Evolutionary conservation across 2,888 invertebrate genomes (phyloP), one percentile per base, ranked within the genome.

Genomic region (Timema cristinae): DNA sequence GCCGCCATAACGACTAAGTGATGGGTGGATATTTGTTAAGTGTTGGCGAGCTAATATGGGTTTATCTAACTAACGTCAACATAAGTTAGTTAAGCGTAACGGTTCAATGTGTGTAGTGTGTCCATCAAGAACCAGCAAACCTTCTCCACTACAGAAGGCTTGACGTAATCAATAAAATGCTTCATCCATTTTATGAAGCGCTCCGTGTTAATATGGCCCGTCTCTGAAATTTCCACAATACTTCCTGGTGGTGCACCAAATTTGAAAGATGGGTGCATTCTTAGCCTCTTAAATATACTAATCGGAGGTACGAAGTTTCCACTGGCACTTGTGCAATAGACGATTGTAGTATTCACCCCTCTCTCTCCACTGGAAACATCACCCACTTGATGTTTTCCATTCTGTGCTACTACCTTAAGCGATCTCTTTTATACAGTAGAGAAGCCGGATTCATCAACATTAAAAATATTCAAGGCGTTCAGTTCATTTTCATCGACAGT

Each of bases 151-250:
- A 66, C 66, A 56, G 71, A 74, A 50, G 76, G 72, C 61, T 77
- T 77, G 13, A 77, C 76, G 69, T 73, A 51, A 72, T 76, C 80
- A 32, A 32, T 32, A 32, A 32, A 32, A 32, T 32, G 4, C 32
- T 32, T 32, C 80, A 82, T 83, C 79, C 78, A 79, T 77, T 70
- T 8, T 72, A 78, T 85, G 85, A 85, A 85, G 1, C 77, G 71
- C 51, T 78, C 77, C 15, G 73, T 67, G 63, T 75, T 76, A 61
- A 78, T 77, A 66, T 76, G 78, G 7, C 77, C 77, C 47, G 71
- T 75, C 11, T 76, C 75, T 6, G 74, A 74, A 49, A 73, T 71
- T 51, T 67, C 68, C 51, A 72, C 70, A 61, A 76, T 51, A 63
- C 71, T 69, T 16, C 15, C 50, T 63, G 71, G 69, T 61, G 75